These are phyloP conservation scores for Synergus itoensis DNA, from an alignment of 2,888 invertebrate species.

Conservation along the genomic window DNA sequence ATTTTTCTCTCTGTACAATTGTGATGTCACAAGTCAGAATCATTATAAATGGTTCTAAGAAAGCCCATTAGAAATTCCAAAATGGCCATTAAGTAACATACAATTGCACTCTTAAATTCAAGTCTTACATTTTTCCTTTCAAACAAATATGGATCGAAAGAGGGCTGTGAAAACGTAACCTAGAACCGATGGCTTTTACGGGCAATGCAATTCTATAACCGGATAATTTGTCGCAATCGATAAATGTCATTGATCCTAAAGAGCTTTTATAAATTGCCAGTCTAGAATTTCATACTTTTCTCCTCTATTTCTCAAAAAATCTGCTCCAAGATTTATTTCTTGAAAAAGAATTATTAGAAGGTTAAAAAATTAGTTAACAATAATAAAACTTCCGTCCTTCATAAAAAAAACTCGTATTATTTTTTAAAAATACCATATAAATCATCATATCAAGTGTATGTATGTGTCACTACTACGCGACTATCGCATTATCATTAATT, in stretches of 20 bases:
- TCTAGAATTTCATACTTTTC: neutral
- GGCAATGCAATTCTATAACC: conserved; percentile 29
- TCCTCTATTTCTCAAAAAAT: neutral
- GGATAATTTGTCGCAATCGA: conserved; percentile 36
- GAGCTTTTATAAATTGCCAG: conserved; percentile 21
- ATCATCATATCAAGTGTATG: no score
- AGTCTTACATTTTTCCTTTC: conserved; percentile 29
- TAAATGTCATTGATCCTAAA: conserved; percentile 25
- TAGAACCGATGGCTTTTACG: conserved; percentile 19
- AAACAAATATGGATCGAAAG: conserved; percentile 22
- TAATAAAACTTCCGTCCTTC: neutral
- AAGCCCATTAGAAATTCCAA: conserved; percentile 30
- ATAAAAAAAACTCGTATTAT: no score
- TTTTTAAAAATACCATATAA: no score
- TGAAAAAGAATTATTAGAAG: neutral
- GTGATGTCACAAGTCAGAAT: conserved; percentile 9
- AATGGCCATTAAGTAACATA: conserved; percentile 25
- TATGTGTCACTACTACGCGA: no score
- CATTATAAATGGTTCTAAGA: conserved; percentile 16
- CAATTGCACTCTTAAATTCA: conserved; percentile 18
- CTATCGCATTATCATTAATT: no score
- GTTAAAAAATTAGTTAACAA: neutral
- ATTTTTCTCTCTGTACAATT: neutral
- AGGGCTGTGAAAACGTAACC: neutral
- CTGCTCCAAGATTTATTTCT: neutral